These are phyloP conservation scores for Hirtodrosophila trivittata DNA, from an alignment of 2,888 invertebrate species.

Conservation along the genomic window DNA sequence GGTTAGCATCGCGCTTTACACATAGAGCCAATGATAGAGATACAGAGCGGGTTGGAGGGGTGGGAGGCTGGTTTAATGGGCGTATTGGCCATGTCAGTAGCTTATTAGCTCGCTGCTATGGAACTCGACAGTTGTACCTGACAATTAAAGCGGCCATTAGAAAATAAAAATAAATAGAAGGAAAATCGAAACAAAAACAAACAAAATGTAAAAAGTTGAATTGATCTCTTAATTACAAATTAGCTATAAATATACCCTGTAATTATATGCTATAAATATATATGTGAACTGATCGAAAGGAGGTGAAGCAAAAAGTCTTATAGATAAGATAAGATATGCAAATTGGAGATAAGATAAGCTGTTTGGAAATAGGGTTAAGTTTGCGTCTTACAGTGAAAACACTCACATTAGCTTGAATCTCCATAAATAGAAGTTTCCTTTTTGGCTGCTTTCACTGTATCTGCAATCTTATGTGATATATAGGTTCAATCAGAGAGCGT, in stretches of 20 bases:
- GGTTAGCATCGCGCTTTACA: neutral
- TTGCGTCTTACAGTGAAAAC: too few species aligned
- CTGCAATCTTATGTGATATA: too few species aligned
- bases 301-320: too few species aligned
- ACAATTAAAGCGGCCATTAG: conserved; percentile 16
- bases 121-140: conserved; percentile 12
- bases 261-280: neutral
- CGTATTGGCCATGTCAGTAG: conserved; percentile 23
- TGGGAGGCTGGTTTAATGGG: conserved; percentile 13
- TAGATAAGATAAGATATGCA: too few species aligned
- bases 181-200: neutral
- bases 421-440: too few species aligned
- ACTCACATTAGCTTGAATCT: too few species aligned
- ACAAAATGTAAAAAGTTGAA: conserved; percentile 5
- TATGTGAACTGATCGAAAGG: too few species aligned
- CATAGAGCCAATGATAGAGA: too few species aligned
- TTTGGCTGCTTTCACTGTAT: too few species aligned
- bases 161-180: conserved; percentile 5
- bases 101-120: conserved; percentile 13
- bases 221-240: conserved; percentile 28
- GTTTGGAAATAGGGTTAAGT: too few species aligned
- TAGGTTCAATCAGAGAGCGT: too few species aligned
- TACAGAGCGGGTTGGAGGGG: neutral
- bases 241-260: conserved; percentile 9
- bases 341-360: too few species aligned